These are phyloP conservation scores for Perccottus glenii DNA, from an alignment of 2,113 vertebrate species.

Conservation along the genomic window DNA sequence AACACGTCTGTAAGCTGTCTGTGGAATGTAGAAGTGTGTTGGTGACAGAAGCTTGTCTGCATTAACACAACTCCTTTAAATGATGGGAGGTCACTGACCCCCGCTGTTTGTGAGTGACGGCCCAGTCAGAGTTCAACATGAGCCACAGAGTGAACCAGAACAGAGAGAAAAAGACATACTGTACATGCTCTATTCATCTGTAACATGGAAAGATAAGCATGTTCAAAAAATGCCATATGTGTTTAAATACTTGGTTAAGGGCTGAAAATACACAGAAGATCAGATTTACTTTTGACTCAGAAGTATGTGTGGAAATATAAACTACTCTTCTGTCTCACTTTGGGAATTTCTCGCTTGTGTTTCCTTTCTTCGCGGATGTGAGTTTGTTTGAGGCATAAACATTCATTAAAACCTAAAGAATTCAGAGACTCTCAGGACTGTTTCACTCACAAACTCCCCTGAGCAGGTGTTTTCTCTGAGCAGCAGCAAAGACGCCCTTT, in stretches of 20 bases:
- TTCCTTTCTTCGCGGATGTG: no score
- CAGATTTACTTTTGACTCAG: no score
- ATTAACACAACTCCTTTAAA: slow-evolving; percentile 68
- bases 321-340: no score
- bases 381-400: neutral
- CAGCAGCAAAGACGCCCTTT: neutral
- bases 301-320: no score
- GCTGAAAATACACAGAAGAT: no score
- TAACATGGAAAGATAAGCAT: no score
- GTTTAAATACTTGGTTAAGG: no score
- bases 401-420: neutral
- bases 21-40: slow-evolving; percentile 72
- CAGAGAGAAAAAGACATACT: slow-evolving; percentile 39
- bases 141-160: slow-evolving; percentile 42
- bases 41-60: slow-evolving; percentile 65
- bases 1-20: slow-evolving; percentile 31
- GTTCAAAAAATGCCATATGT: no score
- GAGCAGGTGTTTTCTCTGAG: slow-evolving; percentile 37
- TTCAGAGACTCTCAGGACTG: no score
- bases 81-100: slow-evolving; percentile 52
- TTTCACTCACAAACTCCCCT: slow-evolving; percentile 24
- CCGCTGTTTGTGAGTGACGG: slow-evolving; percentile 4
- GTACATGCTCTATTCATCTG: no score
- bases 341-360: no score
- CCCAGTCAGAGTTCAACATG: slow-evolving; percentile 40